Evolutionary conservation across 2,888 invertebrate genomes (phyloP).

Genomic region (Amorpha juglandis): DNA sequence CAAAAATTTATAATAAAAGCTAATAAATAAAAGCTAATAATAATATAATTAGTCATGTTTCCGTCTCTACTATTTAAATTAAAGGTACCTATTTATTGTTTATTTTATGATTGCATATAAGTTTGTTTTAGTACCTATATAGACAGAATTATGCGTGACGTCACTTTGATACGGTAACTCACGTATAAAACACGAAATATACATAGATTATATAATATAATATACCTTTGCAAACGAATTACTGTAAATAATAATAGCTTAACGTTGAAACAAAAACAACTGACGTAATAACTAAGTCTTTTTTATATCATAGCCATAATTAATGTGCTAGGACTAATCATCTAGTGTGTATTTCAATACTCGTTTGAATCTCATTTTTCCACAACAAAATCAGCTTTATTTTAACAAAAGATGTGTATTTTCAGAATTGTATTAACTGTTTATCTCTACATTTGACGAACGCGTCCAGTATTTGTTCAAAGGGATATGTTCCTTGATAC

Average conservation of each 20-base stretch:
- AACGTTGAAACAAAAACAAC: background rate
- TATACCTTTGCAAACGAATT: background rate
- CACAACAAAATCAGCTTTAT: background rate
- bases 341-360: no score
- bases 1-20: no score
- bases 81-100: no score
- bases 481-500: conserved; percentile 11
- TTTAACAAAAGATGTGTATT: conserved; percentile 3
- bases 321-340: background rate
- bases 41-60: no score
- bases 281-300: background rate
- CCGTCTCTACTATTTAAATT: no score
- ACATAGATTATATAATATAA: background rate
- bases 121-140: no score
- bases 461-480: conserved; percentile 17
- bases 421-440: background rate
- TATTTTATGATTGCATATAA: no score
- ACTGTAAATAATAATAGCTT: no score
- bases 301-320: background rate
- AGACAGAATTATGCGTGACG: no score
- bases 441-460: conserved; percentile 24
- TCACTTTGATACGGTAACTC: no score
- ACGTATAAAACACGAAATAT: no score
- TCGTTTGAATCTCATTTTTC: background rate
- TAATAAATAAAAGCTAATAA: no score